Evolutionary conservation across 2,888 invertebrate species (phyloP).

Genomic region (Colostygia pectinataria): DNA sequence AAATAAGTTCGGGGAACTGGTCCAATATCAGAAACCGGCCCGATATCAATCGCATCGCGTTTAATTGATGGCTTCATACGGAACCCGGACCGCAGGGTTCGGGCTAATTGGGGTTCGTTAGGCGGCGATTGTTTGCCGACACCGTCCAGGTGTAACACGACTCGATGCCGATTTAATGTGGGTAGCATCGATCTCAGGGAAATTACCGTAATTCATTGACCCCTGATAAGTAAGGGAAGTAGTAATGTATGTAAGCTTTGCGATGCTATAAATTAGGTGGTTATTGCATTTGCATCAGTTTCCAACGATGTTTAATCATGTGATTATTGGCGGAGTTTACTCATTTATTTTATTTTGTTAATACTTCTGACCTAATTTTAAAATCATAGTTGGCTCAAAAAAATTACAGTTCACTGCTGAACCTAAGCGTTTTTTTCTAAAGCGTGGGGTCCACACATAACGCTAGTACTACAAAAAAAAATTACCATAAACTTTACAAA

Average conservation of each 20-base stretch:
- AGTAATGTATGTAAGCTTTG: not conserved
- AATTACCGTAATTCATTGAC: conserved; percentile 22
- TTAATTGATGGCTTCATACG: conserved; percentile 31
- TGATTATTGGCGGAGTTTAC: no score
- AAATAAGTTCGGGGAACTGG: conserved; percentile 3
- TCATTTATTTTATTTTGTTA: no score
- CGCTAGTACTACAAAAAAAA: no score
- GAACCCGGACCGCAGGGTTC: conserved; percentile 27
- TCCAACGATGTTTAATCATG: not conserved
- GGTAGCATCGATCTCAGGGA: conserved; percentile 20
- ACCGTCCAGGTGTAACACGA: conserved; percentile 27
- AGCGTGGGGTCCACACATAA: no score
- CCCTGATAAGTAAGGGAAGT: conserved; percentile 5
- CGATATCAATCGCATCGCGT: conserved; percentile 21
- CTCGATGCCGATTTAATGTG: conserved; percentile 22
- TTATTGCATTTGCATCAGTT: not conserved
- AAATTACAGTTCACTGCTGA: no score
- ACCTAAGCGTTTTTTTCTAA: no score
- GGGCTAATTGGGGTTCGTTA: conserved; percentile 71
- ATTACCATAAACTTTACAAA: no score
- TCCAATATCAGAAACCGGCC: conserved; percentile 6
- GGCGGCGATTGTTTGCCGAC: conserved; percentile 57
- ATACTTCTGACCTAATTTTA: no score
- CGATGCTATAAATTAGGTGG: not conserved
- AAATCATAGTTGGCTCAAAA: no score